Conservation (phyloP, 2,888 invertebrate species). For the Hirtodrosophila trivittata region DNA sequence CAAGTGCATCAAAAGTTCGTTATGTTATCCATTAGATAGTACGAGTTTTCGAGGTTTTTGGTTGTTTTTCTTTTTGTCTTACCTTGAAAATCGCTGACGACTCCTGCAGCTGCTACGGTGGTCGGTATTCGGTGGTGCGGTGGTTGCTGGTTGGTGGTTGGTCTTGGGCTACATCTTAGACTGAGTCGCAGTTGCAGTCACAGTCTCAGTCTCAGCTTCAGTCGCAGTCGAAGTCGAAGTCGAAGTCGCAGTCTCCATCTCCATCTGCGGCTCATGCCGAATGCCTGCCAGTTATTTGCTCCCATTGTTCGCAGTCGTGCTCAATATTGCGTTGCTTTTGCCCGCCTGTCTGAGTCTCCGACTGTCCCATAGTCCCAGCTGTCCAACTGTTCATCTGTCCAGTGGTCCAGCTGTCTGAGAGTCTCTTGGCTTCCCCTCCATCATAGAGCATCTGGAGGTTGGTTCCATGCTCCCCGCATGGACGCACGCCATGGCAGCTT, state of each 20-base stretch:
- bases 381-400: not conserved
- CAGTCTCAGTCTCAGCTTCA: slow-evolving; percentile 1
- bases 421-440: not conserved
- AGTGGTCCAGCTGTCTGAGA: not conserved
- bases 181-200: not conserved
- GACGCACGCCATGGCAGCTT: slow-evolving; percentile 56
- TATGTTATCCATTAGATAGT: slow-evolving; percentile 26
- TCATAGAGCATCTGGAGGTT: slow-evolving; percentile 23
- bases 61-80: slow-evolving; percentile 61
- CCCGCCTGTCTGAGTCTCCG: slow-evolving; percentile 2
- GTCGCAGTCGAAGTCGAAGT: not conserved
- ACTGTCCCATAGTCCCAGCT: not conserved
- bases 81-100: slow-evolving; percentile 75
- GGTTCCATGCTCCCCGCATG: slow-evolving; percentile 20
- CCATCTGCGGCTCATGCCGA: slow-evolving; percentile 58
- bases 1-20: slow-evolving; percentile 50
- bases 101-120: slow-evolving; percentile 67
- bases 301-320: slow-evolving; percentile 78
- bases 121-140: slow-evolving; percentile 45
- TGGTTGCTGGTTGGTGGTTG: slow-evolving; percentile 60
- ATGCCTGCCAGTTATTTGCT: slow-evolving; percentile 79
- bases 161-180: slow-evolving; percentile 9
- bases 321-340: slow-evolving; percentile 67
- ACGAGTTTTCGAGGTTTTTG: not conserved
- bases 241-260: slow-evolving; percentile 1